phyloP scores from a whole-genome alignment of 2,888 invertebrate genomes.

The Gibbula magus region DNA sequence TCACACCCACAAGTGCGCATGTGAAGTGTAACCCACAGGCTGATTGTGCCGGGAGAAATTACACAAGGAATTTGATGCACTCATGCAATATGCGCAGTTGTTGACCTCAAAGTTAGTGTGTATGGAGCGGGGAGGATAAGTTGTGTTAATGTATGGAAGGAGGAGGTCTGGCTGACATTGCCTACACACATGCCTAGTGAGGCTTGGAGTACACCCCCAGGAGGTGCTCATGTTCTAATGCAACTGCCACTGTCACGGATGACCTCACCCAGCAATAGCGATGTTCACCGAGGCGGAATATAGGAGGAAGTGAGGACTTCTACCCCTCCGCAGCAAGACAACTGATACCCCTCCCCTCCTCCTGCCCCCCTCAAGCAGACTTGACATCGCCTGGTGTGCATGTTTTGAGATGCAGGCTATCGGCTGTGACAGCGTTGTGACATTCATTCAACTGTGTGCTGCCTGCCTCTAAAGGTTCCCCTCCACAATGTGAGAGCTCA shows the following conservation, averaged over 20 bases:
- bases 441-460: background rate
- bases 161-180: background rate
- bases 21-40: background rate
- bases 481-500: conserved; percentile 10
- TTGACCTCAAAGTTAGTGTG: conserved; percentile 11
- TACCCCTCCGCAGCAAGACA: background rate
- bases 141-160: background rate
- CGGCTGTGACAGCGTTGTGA: background rate
- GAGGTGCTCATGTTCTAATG: no score
- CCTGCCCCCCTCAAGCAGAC: background rate
- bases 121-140: background rate
- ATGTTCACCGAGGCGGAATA: background rate
- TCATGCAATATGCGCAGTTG: conserved; percentile 8
- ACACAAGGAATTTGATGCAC: conserved; percentile 11
- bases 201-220: no score
- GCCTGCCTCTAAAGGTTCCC: background rate
- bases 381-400: background rate
- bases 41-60: background rate
- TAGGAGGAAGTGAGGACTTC: background rate
- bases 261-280: no score
- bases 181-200: background rate
- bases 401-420: background rate
- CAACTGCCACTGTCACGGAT: no score
- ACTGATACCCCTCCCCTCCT: background rate
- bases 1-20: conserved; percentile 7